Base-by-base conservation (phyloP, 2,797 vertebrate species). In the Onychomys torridus region DNA sequence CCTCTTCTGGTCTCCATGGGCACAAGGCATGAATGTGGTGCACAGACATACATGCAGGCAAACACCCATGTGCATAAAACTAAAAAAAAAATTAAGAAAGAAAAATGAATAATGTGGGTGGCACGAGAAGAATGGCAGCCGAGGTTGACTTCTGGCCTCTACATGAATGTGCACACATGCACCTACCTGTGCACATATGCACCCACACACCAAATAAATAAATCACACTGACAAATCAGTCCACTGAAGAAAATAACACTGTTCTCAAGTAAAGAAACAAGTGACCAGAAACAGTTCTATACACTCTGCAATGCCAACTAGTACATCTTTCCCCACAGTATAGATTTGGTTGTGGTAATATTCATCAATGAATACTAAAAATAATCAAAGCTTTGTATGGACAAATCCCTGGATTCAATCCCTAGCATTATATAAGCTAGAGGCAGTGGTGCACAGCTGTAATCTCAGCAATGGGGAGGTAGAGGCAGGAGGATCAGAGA, bases 191-290 rank as follows among this genome's bases (percentile, higher is more conserved):
- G n/a, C 55, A 59, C 79, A 46, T 29, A 67, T 49, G 43, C 14
- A 67, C 43, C 29, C 61, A 49, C 83, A 85, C 49, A 49, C 63
- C n/a, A 43, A 63, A 55, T 59, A 88, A 69, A 71, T 37, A 75
- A 96, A 76, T 34, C 37, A 63, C 6, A 67, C 21, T 82, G 76
- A 87, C 34, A 93, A 92, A 91, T 83, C 37, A 94, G 84, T 49
- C 25, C 77, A 94, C 1, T 90, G 63, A 94, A 40, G 19, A 96
- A 95, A 93, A 69, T 57, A 89, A 89, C 46, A 82, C 65, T 21
- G 34, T 55, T 71, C 34, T 69, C 16, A 91, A 78, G 49, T 49
- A 96, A 86, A 94, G 7, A 93, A 67, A 77, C 0, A 84, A 2
- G 5, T 83, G 13, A 86, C 91, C 0, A 96, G 21, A 25, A 52